These are phyloP conservation scores for Neotoma lepida DNA, from an alignment of 2,113 vertebrate genomes.

Conservation along the genomic window DNA sequence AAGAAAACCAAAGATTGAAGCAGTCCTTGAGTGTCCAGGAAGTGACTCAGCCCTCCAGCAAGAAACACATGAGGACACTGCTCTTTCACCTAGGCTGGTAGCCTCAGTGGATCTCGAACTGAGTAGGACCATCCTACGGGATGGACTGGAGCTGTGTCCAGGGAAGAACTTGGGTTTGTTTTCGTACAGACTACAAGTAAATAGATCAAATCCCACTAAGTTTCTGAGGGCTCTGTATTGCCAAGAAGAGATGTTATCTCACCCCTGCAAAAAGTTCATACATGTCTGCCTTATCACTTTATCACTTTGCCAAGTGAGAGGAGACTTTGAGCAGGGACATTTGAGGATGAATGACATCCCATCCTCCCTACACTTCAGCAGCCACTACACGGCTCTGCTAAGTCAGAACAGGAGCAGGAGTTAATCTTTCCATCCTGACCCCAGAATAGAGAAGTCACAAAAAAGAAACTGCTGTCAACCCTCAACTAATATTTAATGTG, in stretches of 20 bases:
- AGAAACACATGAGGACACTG: neutral
- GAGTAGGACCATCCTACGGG: neutral
- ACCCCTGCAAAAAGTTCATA: neutral
- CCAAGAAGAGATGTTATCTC: neutral
- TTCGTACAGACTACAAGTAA: neutral
- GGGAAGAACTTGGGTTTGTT: neutral
- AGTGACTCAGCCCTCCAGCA: neutral
- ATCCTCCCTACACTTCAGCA: neutral
- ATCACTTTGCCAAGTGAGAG: neutral
- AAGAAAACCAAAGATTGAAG: neutral
- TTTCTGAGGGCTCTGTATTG: neutral
- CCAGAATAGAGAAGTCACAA: neutral
- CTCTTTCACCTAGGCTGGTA: neutral
- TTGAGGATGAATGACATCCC: neutral
- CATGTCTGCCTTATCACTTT: neutral
- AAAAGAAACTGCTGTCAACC: neutral
- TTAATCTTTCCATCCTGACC: neutral
- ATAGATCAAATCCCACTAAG: neutral
- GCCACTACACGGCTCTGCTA: neutral
- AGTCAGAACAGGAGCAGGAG: neutral
- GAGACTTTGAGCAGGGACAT: neutral
- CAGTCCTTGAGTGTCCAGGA: neutral
- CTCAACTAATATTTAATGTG: neutral
- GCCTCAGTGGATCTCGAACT: neutral
- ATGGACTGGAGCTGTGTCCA: neutral